These are phyloP conservation scores for Chrysotoxum bicinctum DNA, from an alignment of 2,888 invertebrate genomes.

Conservation along the genomic window DNA sequence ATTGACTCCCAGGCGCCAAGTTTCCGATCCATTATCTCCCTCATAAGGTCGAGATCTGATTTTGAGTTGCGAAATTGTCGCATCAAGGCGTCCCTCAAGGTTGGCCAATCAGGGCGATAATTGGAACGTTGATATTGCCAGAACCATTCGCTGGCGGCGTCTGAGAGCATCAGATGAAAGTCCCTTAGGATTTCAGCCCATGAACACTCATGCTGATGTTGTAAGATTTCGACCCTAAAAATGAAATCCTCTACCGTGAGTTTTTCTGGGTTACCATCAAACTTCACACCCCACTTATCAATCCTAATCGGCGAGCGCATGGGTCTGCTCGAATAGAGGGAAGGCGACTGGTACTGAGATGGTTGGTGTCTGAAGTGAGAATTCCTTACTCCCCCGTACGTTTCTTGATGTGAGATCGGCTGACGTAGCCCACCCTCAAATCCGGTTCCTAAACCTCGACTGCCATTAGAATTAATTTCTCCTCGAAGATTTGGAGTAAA, in stretches of 20 bases:
- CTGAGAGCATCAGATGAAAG: not conserved
- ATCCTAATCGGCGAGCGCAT: not conserved
- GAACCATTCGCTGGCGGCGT: not conserved
- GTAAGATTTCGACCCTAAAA: not conserved
- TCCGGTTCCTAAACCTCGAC: too few species aligned
- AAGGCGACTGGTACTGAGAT: too few species aligned
- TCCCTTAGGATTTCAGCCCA: not conserved
- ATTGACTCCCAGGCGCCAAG: slow-evolving; percentile 1
- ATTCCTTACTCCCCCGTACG: too few species aligned
- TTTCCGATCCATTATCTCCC: not conserved
- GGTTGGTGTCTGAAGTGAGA: too few species aligned
- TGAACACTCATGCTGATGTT: not conserved
- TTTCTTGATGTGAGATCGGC: too few species aligned
- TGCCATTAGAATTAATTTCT: too few species aligned
- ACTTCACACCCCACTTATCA: not conserved
- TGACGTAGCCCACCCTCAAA: too few species aligned
- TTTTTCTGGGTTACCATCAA: not conserved
- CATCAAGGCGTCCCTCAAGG: not conserved
- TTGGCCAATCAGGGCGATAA: slow-evolving; percentile 3
- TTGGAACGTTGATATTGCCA: slow-evolving; percentile 7
- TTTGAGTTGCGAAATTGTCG: not conserved
- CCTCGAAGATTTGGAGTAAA: too few species aligned
- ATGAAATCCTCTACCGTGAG: not conserved
- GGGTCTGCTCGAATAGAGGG: not conserved
- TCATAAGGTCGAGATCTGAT: not conserved